Percentiles rank a stretch among this genome's conserved stretches.
These are phyloP conservation scores for Xenentodon cancila DNA, from an alignment of 2,797 vertebrate genomes.

Conservation along the genomic window DNA sequence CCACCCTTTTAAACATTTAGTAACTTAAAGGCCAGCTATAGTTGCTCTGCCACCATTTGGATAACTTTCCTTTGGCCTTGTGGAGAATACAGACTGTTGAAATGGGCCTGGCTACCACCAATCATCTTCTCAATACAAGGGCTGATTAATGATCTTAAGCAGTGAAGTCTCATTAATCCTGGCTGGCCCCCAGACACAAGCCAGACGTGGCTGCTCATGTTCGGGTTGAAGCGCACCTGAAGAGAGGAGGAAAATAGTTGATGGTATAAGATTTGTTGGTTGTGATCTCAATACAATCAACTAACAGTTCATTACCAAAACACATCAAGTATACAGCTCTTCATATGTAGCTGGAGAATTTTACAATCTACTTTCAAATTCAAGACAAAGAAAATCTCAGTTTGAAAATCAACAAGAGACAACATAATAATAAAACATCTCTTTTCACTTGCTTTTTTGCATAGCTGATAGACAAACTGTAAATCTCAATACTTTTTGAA, in stretches of 20 bases:
- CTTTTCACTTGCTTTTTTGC: too few relatives aligned
- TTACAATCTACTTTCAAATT: too few relatives aligned
- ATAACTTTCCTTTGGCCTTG: conserved; percentile 4
- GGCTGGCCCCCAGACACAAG: conserved; percentile 88
- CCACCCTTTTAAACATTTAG: not conserved
- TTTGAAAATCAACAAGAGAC: too few relatives aligned
- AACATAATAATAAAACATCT: too few relatives aligned
- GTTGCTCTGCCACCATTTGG: conserved; percentile 2
- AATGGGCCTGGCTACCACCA: conserved; percentile 75
- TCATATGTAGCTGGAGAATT: too few relatives aligned
- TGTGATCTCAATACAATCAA: too few relatives aligned
- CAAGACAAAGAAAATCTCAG: too few relatives aligned
- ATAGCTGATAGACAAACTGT: too few relatives aligned
- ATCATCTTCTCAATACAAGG: conserved; percentile 73
- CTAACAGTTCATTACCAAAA: too few relatives aligned
- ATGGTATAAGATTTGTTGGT: too few relatives aligned
- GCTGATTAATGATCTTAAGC: conserved; percentile 79
- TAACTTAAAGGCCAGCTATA: conserved; percentile 36
- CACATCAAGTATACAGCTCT: too few relatives aligned
- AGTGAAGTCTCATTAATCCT: conserved; percentile 89
- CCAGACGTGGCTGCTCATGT: conserved; percentile 89
- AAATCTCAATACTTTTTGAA: too few relatives aligned
- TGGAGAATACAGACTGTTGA: conserved; percentile 69
- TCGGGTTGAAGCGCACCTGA: conserved; percentile 94
- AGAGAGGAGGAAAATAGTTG: conserved; percentile 3